A percentile compares a stretch with the other conserved stretches of the same genome.
Conservation (phyloP, 2,888 invertebrate genomes). For the Artemia sinica region DNA sequence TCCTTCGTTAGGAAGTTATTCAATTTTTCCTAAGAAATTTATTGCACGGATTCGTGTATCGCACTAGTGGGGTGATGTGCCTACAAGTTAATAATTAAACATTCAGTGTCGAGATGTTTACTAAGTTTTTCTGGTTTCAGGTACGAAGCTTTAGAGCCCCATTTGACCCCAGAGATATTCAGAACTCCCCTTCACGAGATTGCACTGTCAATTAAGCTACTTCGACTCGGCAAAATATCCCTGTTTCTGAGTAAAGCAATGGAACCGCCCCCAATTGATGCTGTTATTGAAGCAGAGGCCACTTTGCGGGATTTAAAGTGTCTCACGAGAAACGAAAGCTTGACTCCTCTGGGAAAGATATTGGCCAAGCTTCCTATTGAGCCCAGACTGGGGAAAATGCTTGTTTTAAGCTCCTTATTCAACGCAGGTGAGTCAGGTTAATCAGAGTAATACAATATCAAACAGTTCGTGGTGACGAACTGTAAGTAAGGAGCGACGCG, state of each 20-base stretch:
- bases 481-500: no score
- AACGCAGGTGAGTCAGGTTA: background rate
- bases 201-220: slow-evolving; percentile 71
- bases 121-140: background rate
- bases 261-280: slow-evolving; percentile 90
- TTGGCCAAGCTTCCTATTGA: slow-evolving; percentile 88
- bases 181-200: slow-evolving; percentile 89
- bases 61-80: no score
- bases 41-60: no score
- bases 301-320: slow-evolving; percentile 69
- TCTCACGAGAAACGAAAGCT: slow-evolving; percentile 61
- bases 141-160: slow-evolving; percentile 30
- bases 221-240: slow-evolving; percentile 76
- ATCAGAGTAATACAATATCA: no score
- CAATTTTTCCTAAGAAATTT: no score
- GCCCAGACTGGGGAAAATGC: slow-evolving; percentile 89
- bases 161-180: slow-evolving; percentile 93
- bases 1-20: no score
- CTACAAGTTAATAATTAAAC: no score
- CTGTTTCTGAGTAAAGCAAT: slow-evolving; percentile 87
- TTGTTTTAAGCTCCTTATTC: slow-evolving; percentile 69
- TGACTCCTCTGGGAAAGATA: slow-evolving; percentile 82
- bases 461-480: no score
- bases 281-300: slow-evolving; percentile 93
- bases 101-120: no score